A percentile compares a stretch with the other conserved stretches of the same genome.
phyloP scores from a whole-genome alignment of 2,797 vertebrate genomes.

The Leptoclinus maculatus region DNA sequence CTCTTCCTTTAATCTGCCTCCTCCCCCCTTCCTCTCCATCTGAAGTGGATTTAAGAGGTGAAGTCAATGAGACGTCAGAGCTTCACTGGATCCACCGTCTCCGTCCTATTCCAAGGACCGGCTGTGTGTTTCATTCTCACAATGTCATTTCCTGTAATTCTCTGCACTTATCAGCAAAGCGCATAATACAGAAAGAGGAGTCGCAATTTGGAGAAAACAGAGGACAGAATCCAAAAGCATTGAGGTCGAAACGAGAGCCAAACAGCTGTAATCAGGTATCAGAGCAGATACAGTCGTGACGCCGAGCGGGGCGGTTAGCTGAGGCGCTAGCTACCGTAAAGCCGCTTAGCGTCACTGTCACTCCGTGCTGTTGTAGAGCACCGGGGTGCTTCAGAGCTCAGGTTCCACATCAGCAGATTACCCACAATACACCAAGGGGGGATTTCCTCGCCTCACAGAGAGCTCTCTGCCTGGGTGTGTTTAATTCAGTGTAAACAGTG shows the following conservation, averaged over 20 bases:
- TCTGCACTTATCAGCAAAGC: conserved; percentile 11
- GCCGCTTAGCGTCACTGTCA: conserved; percentile 77
- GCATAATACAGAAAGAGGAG: neutral
- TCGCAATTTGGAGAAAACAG: neutral
- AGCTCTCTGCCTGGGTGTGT: conserved; percentile 35
- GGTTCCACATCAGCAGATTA: conserved; percentile 78
- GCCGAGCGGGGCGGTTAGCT: conserved; percentile 28
- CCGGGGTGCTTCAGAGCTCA: conserved; percentile 65
- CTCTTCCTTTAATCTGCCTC: conserved; percentile 48
- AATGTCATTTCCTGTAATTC: conserved; percentile 20
- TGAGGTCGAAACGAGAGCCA: neutral
- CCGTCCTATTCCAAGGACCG: conserved; percentile 12
- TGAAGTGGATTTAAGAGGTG: conserved; percentile 64
- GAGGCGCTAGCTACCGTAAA: conserved; percentile 56
- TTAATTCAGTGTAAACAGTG: conserved; percentile 46
- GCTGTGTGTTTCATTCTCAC: conserved; percentile 9
- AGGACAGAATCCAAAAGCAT: neutral
- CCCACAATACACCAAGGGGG: conserved; percentile 68
- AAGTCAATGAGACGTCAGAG: conserved; percentile 65
- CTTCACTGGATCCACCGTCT: conserved; percentile 35
- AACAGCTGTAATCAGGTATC: conserved; percentile 42
- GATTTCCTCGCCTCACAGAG: conserved; percentile 62
- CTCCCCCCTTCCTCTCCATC: conserved; percentile 28
- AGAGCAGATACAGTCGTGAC: conserved; percentile 23
- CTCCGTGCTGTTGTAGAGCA: conserved; percentile 59